A percentile compares a stretch with the other conserved stretches of the same genome.
Evolutionary conservation across 2,888 invertebrate species (phyloP).

Genomic region (Xylocampa areola): DNA sequence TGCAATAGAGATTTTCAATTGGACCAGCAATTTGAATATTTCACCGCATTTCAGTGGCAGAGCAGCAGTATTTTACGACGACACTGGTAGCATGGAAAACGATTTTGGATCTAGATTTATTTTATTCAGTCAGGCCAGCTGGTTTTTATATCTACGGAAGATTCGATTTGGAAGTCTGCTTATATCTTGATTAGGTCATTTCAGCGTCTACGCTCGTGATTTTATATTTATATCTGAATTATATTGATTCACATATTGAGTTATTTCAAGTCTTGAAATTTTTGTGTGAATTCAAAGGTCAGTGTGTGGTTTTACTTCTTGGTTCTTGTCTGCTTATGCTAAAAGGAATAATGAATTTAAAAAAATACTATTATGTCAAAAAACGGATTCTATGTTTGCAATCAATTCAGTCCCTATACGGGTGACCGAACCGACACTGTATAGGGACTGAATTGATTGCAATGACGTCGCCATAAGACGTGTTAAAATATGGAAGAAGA

Average conservation of each 20-base stretch:
- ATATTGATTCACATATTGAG: slow-evolving; percentile 24
- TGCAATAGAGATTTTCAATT: slow-evolving; percentile 55
- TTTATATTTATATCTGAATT: slow-evolving; percentile 35
- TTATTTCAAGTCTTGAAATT: slow-evolving; percentile 1
- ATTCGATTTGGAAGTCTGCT: slow-evolving; percentile 44
- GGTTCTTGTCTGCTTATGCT: too few relatives aligned
- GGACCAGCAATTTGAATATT: slow-evolving; percentile 62
- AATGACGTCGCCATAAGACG: too few relatives aligned
- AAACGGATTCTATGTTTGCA: too few relatives aligned
- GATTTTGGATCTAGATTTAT: slow-evolving; percentile 53
- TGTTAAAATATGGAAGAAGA: too few relatives aligned
- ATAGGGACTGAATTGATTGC: too few relatives aligned
- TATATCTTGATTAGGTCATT: slow-evolving; percentile 42
- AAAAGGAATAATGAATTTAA: too few relatives aligned
- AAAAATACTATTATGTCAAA: too few relatives aligned
- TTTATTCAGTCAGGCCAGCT: slow-evolving; percentile 53
- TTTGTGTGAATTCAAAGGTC: slow-evolving; percentile 7
- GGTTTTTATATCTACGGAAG: slow-evolving; percentile 51
- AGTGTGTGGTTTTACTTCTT: too few relatives aligned
- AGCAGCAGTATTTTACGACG: slow-evolving; percentile 59
- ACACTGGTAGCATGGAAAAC: slow-evolving; percentile 45
- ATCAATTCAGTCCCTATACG: too few relatives aligned
- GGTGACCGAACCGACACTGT: too few relatives aligned
- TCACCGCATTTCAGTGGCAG: slow-evolving; percentile 52
- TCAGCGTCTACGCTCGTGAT: slow-evolving; percentile 32